Conservation (phyloP, 92 coral and sea anemone species). For the Porites lobata region DNA sequence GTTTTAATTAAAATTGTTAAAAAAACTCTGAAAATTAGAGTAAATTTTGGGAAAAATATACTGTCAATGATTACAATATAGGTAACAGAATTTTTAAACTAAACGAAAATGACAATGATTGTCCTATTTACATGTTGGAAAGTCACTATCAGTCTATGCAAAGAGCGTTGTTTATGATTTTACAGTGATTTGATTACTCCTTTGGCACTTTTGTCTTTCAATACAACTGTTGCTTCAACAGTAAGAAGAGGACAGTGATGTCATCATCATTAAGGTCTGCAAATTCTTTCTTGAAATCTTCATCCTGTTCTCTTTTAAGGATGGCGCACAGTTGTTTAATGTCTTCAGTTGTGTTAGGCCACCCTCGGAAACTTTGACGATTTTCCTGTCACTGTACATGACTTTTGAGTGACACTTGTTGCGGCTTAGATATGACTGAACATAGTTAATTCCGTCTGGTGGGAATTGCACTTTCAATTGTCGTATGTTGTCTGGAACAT, state of each 20-base stretch:
- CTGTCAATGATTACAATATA: not conserved
- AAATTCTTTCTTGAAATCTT: conserved; percentile 34
- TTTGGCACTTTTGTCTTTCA: conserved; percentile 50
- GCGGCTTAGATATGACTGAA: not conserved
- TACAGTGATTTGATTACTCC: conserved; percentile 33
- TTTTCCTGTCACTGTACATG: too few species aligned
- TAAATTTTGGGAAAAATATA: conserved; percentile 4
- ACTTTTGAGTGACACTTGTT: conserved; percentile 22
- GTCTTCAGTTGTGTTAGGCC: too few species aligned
- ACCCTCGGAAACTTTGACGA: too few species aligned
- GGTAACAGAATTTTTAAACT: conserved; percentile 7
- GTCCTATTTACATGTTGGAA: conserved; percentile 20
- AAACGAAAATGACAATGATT: conserved; percentile 4
- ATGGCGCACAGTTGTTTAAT: conserved; percentile 22
- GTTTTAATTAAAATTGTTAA: conserved; percentile 1
- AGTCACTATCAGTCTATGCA: conserved; percentile 22
- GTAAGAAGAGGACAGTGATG: conserved; percentile 45
- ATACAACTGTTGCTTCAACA: conserved; percentile 61
- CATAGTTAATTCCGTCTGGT: conserved; percentile 28
- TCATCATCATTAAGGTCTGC: conserved; percentile 56
- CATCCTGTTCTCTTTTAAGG: conserved; percentile 42
- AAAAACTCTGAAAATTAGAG: conserved; percentile 9
- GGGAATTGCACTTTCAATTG: not conserved
- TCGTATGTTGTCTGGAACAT: not conserved
- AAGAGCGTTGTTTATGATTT: conserved; percentile 17